Percentiles rank a stretch among this genome's conserved stretches.
phyloP scores from a whole-genome alignment of 2,113 vertebrate genomes.

The Menura novaehollandiae region DNA sequence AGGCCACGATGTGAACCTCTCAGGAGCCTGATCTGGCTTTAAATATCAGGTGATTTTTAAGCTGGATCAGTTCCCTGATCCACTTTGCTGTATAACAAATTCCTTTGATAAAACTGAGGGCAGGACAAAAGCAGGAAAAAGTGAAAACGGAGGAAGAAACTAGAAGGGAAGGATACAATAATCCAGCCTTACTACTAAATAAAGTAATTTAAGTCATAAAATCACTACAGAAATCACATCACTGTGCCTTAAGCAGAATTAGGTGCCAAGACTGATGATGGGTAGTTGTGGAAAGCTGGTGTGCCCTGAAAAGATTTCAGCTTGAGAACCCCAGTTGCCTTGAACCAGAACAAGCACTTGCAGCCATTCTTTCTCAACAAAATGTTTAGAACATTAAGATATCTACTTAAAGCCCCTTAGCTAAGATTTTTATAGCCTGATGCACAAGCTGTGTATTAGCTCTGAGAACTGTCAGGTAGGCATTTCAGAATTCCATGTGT shows the following conservation, averaged over 20 bases:
- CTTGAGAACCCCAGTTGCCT: neutral
- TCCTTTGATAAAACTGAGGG: neutral
- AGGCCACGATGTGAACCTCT: neutral
- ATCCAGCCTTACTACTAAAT: neutral
- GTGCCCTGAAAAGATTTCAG: neutral
- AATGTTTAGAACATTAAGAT: neutral
- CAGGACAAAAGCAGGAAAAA: neutral
- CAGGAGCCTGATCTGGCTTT: neutral
- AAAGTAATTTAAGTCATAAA: neutral
- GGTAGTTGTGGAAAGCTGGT: neutral
- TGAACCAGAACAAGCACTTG: neutral
- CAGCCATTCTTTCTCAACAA: neutral
- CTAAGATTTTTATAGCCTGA: neutral
- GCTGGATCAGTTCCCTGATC: constrained; percentile 10
- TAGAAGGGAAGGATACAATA: neutral
- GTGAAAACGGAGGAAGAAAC: neutral
- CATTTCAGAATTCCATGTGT: neutral
- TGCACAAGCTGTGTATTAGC: neutral
- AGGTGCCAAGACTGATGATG: neutral
- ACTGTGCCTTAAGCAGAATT: neutral
- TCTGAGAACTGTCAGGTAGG: neutral
- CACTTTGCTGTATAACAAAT: neutral
- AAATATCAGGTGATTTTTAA: constrained; percentile 33
- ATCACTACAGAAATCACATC: neutral
- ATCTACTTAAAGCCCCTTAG: neutral